phyloP scores from a whole-genome alignment of 2,888 invertebrate species.

The Drosophila meridiana region DNA sequence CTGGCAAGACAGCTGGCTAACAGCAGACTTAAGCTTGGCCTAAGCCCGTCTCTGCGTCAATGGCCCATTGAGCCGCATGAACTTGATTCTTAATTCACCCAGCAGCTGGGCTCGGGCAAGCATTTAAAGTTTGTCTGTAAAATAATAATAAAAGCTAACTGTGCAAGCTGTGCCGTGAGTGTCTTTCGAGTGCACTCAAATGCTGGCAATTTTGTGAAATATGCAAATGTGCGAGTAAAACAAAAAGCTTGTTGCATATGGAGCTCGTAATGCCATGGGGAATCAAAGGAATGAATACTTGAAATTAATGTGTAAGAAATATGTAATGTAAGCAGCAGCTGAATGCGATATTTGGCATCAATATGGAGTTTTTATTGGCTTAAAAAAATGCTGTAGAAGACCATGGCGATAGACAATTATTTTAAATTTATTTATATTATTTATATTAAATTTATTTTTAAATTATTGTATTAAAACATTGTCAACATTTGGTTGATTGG shows the following conservation, averaged over 20 bases:
- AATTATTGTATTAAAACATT: too few species aligned
- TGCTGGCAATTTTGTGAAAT: neutral
- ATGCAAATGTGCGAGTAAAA: neutral
- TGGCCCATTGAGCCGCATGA: slow-evolving; percentile 16
- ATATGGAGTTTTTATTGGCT: too few species aligned
- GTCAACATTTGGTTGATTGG: too few species aligned
- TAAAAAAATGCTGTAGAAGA: too few species aligned
- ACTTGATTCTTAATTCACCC: neutral
- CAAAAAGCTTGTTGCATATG: neutral
- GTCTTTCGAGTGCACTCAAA: slow-evolving; percentile 7
- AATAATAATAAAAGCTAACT: slow-evolving; percentile 20
- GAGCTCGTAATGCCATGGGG: neutral
- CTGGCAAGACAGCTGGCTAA: slow-evolving; percentile 16
- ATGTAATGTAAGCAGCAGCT: neutral
- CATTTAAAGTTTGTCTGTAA: slow-evolving; percentile 7
- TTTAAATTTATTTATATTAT: too few species aligned
- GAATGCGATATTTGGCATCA: neutral
- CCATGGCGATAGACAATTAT: too few species aligned
- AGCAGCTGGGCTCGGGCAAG: neutral
- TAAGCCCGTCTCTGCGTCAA: slow-evolving; percentile 2
- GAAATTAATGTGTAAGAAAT: neutral
- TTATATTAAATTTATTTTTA: too few species aligned
- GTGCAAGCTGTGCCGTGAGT: slow-evolving; percentile 4
- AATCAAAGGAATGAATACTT: neutral
- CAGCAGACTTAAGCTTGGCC: slow-evolving; percentile 8